phyloP scores from a whole-genome alignment of 1,140 invertebrate genomes.

The Drosophila pallidifrons region DNA sequence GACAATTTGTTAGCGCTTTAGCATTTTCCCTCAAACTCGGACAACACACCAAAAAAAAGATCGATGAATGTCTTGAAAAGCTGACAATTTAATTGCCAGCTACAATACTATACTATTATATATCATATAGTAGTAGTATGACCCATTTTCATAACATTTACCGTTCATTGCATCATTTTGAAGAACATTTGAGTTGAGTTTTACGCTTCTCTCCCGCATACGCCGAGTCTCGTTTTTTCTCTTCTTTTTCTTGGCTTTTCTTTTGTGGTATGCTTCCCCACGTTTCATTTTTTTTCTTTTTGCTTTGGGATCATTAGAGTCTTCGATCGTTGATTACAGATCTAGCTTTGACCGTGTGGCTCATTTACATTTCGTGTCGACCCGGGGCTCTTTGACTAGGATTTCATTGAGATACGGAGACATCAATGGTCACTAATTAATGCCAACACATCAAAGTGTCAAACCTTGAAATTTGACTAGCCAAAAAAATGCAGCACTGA shows the following conservation, averaged over 20 bases:
- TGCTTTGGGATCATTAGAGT: slow-evolving; percentile 35
- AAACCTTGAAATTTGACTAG: slow-evolving; percentile 50
- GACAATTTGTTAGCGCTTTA: slow-evolving; percentile 57
- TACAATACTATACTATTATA: background rate
- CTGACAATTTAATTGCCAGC: slow-evolving; percentile 66
- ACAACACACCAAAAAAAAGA: slow-evolving; percentile 15
- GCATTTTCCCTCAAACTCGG: slow-evolving; percentile 23
- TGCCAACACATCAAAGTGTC: slow-evolving; percentile 57
- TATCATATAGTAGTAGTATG: slow-evolving; percentile 15
- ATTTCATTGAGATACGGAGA: slow-evolving; percentile 51
- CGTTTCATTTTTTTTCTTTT: slow-evolving; percentile 21
- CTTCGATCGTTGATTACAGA: slow-evolving; percentile 52
- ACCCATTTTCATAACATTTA: slow-evolving; percentile 64
- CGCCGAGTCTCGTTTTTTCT: slow-evolving; percentile 13
- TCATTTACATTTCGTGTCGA: slow-evolving; percentile 45
- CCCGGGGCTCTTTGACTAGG: slow-evolving; percentile 35
- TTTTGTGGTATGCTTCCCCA: slow-evolving; percentile 17
- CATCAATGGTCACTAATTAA: slow-evolving; percentile 64
- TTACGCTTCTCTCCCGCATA: slow-evolving; percentile 38
- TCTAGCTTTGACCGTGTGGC: background rate
- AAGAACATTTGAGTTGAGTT: slow-evolving; percentile 37
- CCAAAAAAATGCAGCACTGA: slow-evolving; percentile 1
- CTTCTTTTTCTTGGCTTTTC: slow-evolving; percentile 21
- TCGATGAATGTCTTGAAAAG: slow-evolving; percentile 63
- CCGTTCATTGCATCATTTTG: slow-evolving; percentile 64